These are phyloP conservation scores for Spermophilus dauricus DNA, from an alignment of 2,113 vertebrate genomes.

Conservation along the genomic window DNA sequence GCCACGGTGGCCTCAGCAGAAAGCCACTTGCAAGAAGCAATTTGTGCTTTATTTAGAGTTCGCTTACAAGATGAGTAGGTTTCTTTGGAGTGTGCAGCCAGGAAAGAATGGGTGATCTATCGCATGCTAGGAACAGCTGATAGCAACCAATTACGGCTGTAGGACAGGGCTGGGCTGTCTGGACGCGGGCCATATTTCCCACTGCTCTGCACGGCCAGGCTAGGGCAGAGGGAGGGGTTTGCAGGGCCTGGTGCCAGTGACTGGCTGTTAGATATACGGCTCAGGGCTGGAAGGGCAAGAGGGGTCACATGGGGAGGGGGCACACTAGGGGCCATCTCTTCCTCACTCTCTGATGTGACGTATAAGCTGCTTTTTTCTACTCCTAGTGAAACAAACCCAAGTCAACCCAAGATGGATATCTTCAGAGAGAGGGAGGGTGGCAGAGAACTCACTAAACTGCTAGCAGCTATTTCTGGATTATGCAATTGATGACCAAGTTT, in stretches of 20 bases:
- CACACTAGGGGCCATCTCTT: neutral
- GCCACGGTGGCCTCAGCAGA: constrained; percentile 9
- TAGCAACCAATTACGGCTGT: neutral
- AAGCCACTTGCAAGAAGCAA: constrained; percentile 60
- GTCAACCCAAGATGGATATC: neutral
- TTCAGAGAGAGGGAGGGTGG: neutral
- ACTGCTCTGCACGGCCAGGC: neutral
- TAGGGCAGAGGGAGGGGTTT: neutral
- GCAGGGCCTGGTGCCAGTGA: neutral
- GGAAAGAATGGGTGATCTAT: constrained; percentile 33
- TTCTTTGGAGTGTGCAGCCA: neutral
- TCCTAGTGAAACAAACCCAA: neutral
- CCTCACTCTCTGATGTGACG: neutral
- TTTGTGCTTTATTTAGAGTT: constrained; percentile 38
- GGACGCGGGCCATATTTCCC: neutral
- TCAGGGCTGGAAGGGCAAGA: neutral
- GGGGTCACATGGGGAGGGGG: neutral
- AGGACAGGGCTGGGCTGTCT: neutral
- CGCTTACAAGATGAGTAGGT: constrained; percentile 42
- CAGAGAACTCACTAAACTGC: neutral
- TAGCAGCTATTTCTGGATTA: neutral
- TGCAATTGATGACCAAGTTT: neutral
- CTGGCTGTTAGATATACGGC: neutral
- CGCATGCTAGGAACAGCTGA: constrained; percentile 34
- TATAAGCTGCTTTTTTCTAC: neutral